phyloP scores from a whole-genome alignment of 1,140 invertebrate genomes.

The Diorhabda elongata region DNA sequence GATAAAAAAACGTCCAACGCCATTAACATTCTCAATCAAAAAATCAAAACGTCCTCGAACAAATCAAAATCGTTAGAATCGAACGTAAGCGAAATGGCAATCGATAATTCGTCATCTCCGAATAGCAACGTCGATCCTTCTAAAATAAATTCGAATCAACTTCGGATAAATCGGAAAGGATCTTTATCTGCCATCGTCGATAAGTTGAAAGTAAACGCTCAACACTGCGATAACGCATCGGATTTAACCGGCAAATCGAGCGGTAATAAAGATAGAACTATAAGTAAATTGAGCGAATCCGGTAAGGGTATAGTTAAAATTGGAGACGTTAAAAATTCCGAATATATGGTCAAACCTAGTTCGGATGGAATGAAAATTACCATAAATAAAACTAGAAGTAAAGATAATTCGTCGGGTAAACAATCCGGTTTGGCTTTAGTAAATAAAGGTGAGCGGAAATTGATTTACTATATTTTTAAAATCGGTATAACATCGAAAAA shows the following conservation, averaged over 20 bases:
- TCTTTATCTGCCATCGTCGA: conserved; percentile 82
- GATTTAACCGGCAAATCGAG: conserved; percentile 43
- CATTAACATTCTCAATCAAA: conserved; percentile 57
- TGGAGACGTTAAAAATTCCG: conserved; percentile 66
- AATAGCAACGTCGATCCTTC: conserved; percentile 49
- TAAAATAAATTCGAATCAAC: conserved; percentile 27
- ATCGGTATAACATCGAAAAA: too few species aligned
- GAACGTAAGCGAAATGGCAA: conserved; percentile 41
- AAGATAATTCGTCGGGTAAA: conserved; percentile 50
- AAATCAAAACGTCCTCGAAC: conserved; percentile 58
- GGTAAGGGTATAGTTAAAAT: conserved; percentile 50
- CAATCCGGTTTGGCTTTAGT: conserved; percentile 36
- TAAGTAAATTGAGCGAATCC: conserved; percentile 23
- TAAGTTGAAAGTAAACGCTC: conserved; percentile 74
- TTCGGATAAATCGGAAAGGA: conserved; percentile 60
- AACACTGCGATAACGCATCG: conserved; percentile 56
- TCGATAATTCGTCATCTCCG: conserved; percentile 52
- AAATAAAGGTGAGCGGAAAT: conserved; percentile 17
- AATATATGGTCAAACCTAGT: conserved; percentile 82
- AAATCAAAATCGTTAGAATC: conserved; percentile 68
- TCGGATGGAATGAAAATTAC: conserved; percentile 85
- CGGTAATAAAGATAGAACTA: conserved; percentile 25
- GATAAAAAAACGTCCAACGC: conserved; percentile 56
- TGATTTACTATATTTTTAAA: not conserved
- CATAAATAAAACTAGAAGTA: conserved; percentile 77